phyloP scores from a whole-genome alignment of 2,888 invertebrate species.

The Apeira syringaria region DNA sequence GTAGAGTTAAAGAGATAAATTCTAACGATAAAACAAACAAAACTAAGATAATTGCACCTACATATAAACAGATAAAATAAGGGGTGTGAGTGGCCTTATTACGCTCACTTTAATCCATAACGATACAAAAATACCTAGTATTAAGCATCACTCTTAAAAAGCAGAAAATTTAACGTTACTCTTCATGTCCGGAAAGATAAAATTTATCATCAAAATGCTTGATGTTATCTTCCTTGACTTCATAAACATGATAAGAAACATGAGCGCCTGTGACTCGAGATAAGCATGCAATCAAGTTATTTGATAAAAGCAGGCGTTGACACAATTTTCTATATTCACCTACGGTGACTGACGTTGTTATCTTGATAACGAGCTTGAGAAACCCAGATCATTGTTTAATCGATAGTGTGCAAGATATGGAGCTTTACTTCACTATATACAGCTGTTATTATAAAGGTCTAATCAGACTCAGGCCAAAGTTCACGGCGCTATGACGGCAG shows the following conservation, averaged over 20 bases:
- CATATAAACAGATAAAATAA: background rate
- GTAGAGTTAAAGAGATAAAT: slow-evolving; percentile 28
- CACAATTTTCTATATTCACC: slow-evolving; percentile 54
- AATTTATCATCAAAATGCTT: slow-evolving; percentile 60
- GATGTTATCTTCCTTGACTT: slow-evolving; percentile 66
- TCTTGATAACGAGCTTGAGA: slow-evolving; percentile 1
- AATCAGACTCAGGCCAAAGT: slow-evolving; percentile 22
- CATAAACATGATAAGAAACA: slow-evolving; percentile 70
- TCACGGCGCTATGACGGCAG: slow-evolving; percentile 4
- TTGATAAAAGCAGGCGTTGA: slow-evolving; percentile 65
- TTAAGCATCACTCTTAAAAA: slow-evolving; percentile 15
- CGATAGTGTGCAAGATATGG: too few species aligned
- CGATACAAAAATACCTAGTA: too few species aligned
- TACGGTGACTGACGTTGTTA: background rate
- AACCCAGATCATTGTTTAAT: too few species aligned
- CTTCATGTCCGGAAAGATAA: slow-evolving; percentile 48
- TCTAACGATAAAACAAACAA: slow-evolving; percentile 12
- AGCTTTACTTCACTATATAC: too few species aligned
- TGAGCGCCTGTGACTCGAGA: slow-evolving; percentile 61
- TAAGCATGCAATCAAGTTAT: slow-evolving; percentile 66
- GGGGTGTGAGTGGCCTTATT: slow-evolving; percentile 14
- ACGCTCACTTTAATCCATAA: slow-evolving; percentile 8
- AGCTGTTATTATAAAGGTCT: slow-evolving; percentile 1
- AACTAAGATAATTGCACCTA: slow-evolving; percentile 1
- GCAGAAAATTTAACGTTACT: slow-evolving; percentile 13